Conservation (phyloP, 2,113 vertebrate genomes). For the Drymodes brunneopygia region DNA sequence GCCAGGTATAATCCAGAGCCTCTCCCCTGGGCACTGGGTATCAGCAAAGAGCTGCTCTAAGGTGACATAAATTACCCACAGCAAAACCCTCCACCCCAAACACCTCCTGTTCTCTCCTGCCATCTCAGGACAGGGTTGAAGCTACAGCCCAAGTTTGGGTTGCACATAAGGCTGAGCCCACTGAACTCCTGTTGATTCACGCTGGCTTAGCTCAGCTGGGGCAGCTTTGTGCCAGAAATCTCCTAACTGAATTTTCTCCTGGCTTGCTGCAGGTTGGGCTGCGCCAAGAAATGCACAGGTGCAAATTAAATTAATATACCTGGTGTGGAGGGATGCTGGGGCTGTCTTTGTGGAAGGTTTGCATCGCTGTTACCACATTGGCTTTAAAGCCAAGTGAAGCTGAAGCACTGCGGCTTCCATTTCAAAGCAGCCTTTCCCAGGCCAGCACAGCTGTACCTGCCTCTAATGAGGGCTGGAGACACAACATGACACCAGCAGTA, state of each 20-base stretch:
- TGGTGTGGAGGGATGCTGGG: neutral
- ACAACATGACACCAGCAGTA: rapidly evolving
- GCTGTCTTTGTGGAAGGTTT: neutral
- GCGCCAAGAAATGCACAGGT: slow-evolving; percentile 45
- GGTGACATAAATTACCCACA: neutral
- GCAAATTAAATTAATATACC: slow-evolving; percentile 47
- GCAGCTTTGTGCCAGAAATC: slow-evolving; percentile 32
- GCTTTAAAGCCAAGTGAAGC: neutral
- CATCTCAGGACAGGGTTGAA: neutral
- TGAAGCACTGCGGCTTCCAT: rapidly evolving
- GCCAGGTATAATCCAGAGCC: neutral
- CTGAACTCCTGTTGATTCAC: neutral
- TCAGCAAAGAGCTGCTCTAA: neutral
- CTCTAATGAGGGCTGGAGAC: neutral
- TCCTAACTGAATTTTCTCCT: slow-evolving; percentile 19
- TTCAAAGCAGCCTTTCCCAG: neutral
- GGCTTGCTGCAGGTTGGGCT: neutral
- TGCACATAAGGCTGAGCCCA: neutral
- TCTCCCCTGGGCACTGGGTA: neutral
- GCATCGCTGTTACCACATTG: neutral
- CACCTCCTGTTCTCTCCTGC: neutral
- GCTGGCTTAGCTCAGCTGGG: neutral
- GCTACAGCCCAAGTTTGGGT: neutral
- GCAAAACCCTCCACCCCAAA: neutral
- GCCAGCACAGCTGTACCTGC: neutral